phyloP scores from a whole-genome alignment of 2,888 invertebrate species.

The Eupithecia subumbrata region DNA sequence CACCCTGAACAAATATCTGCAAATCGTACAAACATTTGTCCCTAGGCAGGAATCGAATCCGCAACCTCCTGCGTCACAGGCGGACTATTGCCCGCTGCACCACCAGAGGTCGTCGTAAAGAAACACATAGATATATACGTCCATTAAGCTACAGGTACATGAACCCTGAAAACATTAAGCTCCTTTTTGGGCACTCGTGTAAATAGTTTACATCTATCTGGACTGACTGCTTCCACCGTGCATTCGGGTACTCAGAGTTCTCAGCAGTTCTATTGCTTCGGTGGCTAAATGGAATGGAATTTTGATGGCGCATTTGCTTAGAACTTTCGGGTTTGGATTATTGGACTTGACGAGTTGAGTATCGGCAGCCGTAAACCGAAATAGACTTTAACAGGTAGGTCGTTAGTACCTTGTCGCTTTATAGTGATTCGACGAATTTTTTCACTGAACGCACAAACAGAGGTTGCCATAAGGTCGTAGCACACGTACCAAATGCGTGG shows the following conservation, averaged over 20 bases:
- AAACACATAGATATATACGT: no score
- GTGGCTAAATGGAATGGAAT: conserved; percentile 37
- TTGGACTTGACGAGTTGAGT: conserved; percentile 10
- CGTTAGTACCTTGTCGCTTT: background rate
- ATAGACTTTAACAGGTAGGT: conserved; percentile 9
- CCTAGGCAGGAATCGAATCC: no score
- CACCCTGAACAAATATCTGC: no score
- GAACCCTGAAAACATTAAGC: background rate
- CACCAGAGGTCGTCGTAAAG: no score
- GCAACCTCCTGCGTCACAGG: no score
- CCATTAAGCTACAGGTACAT: background rate
- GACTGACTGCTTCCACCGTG: background rate
- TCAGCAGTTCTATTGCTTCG: conserved; percentile 19
- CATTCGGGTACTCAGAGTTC: conserved; percentile 1
- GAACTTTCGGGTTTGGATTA: conserved; percentile 30
- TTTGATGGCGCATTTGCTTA: conserved; percentile 37
- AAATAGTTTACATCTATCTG: background rate
- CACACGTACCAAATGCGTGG: no score
- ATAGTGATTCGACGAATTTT: background rate
- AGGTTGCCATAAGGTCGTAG: no score
- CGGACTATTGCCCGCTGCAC: no score
- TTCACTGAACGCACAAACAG: background rate
- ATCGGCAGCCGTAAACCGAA: conserved; percentile 3
- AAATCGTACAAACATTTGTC: no score
- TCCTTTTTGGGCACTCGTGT: background rate